phyloP scores from a whole-genome alignment of 2,113 vertebrate species.

The Eudorcas thomsonii region DNA sequence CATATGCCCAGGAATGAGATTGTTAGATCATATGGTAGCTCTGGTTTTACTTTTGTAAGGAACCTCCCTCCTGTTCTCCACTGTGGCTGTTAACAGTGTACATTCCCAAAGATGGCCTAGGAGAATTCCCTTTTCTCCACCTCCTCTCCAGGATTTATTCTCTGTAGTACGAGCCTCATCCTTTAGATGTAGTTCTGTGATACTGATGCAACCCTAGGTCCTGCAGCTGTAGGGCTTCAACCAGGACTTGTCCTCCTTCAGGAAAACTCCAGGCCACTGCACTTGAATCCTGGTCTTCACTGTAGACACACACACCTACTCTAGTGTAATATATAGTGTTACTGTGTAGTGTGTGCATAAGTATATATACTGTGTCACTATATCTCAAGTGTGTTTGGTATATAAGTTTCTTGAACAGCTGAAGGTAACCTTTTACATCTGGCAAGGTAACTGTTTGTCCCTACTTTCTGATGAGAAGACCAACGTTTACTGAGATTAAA shows the following conservation, averaged over 20 bases:
- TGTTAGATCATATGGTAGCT: neutral
- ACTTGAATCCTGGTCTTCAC: neutral
- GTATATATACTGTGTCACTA: neutral
- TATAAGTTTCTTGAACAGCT: neutral
- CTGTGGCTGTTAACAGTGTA: neutral
- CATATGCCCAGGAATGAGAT: no score
- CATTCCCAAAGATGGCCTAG: neutral
- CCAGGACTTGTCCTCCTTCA: neutral
- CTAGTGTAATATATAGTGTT: neutral
- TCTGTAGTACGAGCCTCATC: neutral
- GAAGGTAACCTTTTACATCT: neutral
- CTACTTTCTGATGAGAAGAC: neutral
- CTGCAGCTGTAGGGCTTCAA: neutral
- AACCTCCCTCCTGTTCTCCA: neutral
- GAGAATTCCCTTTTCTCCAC: neutral
- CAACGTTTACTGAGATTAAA: neutral
- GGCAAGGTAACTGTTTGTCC: neutral
- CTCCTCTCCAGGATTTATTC: neutral
- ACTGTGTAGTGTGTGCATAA: neutral
- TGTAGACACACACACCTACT: rapidly evolving
- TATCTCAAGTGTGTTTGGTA: neutral
- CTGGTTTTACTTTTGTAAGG: neutral
- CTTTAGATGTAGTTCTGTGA: neutral
- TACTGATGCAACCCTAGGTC: neutral
- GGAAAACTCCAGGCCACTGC: neutral